Evolutionary conservation across 1,140 invertebrate genomes (phyloP).

Genomic region (Saccostrea glomerata): DNA sequence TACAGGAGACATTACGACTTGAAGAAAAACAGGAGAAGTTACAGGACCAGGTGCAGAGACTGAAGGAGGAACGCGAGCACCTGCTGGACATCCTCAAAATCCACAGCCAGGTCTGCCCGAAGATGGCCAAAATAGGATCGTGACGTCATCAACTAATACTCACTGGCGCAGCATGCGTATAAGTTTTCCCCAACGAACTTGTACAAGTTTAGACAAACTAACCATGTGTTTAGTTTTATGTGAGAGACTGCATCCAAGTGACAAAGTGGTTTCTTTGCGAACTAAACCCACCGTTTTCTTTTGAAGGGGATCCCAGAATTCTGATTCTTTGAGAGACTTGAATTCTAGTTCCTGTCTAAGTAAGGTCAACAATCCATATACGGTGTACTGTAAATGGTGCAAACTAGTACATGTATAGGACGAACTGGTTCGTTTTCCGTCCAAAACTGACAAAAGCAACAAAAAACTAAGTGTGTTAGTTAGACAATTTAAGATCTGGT

Average conservation of each 20-base stretch:
- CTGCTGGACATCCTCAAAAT: conserved; percentile 64
- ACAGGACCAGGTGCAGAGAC: conserved; percentile 59
- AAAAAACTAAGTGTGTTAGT: background rate
- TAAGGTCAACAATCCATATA: background rate
- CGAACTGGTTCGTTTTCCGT: background rate
- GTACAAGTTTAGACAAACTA: background rate
- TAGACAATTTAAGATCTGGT: background rate
- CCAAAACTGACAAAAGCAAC: background rate
- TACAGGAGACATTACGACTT: conserved; percentile 62
- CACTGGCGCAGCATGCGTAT: background rate
- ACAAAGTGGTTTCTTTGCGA: background rate
- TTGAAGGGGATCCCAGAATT: background rate
- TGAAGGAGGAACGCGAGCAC: conserved; percentile 63
- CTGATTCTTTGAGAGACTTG: background rate
- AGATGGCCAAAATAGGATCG: conserved; percentile 42
- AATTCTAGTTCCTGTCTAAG: background rate
- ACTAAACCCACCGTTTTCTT: background rate
- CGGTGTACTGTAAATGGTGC: background rate
- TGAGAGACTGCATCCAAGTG: background rate
- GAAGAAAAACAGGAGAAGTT: conserved; percentile 58
- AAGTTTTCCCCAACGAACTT: background rate
- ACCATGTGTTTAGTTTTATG: background rate
- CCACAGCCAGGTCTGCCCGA: conserved; percentile 65
- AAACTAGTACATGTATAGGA: too few species aligned
- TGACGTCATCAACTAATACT: background rate